These are phyloP conservation scores for Sula dactylatra DNA, from an alignment of 2,113 vertebrate genomes.

Conservation along the genomic window DNA sequence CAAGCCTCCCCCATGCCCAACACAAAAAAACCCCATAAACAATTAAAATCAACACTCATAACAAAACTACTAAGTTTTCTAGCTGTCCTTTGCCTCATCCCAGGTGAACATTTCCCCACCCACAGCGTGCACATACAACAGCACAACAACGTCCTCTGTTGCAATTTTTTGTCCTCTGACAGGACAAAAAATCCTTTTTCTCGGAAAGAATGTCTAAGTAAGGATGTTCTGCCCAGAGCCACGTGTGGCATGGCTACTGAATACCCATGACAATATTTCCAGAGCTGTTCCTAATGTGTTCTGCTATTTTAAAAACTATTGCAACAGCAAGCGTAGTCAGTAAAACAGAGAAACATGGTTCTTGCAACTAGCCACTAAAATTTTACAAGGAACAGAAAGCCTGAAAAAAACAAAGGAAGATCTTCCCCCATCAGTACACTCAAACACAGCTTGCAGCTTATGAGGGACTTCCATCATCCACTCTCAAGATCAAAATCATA, in stretches of 20 bases:
- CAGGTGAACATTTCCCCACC: background rate
- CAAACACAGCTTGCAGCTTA: background rate
- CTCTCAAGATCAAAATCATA: background rate
- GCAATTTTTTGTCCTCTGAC: too few relatives aligned
- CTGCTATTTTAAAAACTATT: background rate
- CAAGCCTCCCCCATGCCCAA: background rate
- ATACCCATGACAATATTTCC: background rate
- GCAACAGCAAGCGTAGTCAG: background rate
- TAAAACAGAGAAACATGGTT: background rate
- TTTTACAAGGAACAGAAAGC: background rate
- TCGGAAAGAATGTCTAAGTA: background rate
- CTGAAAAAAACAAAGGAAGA: background rate
- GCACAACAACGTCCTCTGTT: background rate
- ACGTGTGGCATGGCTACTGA: background rate
- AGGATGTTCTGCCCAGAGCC: background rate
- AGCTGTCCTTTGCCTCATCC: background rate
- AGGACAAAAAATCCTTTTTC: background rate
- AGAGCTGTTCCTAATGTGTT: background rate
- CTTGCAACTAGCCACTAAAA: background rate
- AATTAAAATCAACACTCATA: background rate
- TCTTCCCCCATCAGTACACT: background rate
- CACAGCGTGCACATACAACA: fast-evolving
- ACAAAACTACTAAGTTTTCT: background rate
- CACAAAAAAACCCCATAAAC: background rate
- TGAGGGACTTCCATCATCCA: background rate